Percentiles rank a stretch among this genome's conserved stretches.
These are phyloP conservation scores for Leucoma salicis DNA, from an alignment of 2,888 invertebrate genomes.

Conservation along the genomic window DNA sequence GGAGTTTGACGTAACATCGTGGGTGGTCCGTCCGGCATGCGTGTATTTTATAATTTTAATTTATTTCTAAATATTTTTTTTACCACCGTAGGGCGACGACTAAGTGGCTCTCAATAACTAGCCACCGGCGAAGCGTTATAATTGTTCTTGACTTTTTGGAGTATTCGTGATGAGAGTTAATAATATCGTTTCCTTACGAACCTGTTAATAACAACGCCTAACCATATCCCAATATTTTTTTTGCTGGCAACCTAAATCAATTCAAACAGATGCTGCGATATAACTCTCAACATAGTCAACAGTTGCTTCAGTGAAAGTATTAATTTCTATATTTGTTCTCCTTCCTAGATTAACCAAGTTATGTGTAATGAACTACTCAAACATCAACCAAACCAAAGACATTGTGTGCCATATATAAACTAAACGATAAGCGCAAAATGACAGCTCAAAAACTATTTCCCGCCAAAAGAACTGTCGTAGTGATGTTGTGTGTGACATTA, in stretches of 20 bases:
- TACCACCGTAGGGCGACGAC: constrained; percentile 65
- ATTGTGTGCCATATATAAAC: constrained; percentile 49
- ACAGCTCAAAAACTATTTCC: constrained; percentile 58
- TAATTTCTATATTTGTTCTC: constrained; percentile 10
- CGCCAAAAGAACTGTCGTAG: constrained; percentile 69
- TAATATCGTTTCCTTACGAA: constrained; percentile 7
- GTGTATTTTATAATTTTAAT: constrained; percentile 44
- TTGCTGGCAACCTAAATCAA: neutral
- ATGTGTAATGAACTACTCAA: constrained; percentile 50
- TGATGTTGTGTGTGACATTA: constrained; percentile 61
- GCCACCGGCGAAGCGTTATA: constrained; percentile 68
- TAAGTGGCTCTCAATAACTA: constrained; percentile 74
- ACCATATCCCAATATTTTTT: neutral
- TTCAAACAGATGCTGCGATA: neutral
- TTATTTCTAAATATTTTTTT: constrained; percentile 54
- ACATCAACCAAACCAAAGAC: constrained; percentile 37
- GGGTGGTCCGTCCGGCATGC: constrained; percentile 70
- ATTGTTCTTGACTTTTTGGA: constrained; percentile 57
- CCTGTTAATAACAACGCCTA: neutral
- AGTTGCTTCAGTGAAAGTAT: no score
- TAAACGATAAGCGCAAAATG: constrained; percentile 60
- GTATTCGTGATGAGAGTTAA: constrained; percentile 12
- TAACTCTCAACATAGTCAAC: no score
- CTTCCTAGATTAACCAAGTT: constrained; percentile 29
- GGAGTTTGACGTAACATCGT: constrained; percentile 67